phyloP scores from a whole-genome alignment of 2,113 vertebrate species.

The Vidua chalybeata region DNA sequence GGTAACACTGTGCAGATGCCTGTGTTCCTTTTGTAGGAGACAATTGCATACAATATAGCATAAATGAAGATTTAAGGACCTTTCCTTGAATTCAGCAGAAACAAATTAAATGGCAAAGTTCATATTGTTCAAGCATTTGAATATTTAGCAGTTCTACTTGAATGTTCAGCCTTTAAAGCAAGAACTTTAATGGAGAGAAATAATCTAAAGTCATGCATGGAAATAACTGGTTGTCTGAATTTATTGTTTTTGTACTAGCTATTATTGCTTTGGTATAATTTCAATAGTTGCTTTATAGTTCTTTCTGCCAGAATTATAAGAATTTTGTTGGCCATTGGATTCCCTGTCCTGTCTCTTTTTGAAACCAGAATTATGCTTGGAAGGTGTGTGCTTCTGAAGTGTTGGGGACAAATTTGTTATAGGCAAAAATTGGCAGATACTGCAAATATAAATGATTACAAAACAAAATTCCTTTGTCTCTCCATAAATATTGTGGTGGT shows the following conservation, averaged over 20 bases:
- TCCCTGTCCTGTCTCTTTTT: background rate
- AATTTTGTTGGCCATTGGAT: background rate
- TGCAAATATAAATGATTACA: background rate
- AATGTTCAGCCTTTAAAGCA: background rate
- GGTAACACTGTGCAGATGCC: background rate
- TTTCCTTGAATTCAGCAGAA: background rate
- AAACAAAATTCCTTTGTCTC: background rate
- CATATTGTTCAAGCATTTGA: background rate
- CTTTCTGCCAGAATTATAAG: background rate
- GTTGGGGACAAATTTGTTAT: background rate
- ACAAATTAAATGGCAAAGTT: background rate
- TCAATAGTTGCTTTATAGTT: background rate
- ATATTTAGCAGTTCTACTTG: background rate
- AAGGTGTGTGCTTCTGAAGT: background rate
- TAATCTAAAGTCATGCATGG: background rate
- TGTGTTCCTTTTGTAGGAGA: background rate
- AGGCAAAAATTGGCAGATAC: background rate
- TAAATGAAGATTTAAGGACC: background rate
- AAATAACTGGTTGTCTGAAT: background rate
- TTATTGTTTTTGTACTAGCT: background rate
- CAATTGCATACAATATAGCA: rapidly evolving
- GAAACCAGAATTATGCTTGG: background rate
- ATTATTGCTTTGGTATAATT: background rate
- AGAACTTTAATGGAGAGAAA: background rate
- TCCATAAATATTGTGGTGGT: background rate